Evolutionary conservation across 1,140 invertebrate genomes (phyloP), one percentile per base, ranked within the genome.

Genomic region (Metopolophium dirhodum): DNA sequence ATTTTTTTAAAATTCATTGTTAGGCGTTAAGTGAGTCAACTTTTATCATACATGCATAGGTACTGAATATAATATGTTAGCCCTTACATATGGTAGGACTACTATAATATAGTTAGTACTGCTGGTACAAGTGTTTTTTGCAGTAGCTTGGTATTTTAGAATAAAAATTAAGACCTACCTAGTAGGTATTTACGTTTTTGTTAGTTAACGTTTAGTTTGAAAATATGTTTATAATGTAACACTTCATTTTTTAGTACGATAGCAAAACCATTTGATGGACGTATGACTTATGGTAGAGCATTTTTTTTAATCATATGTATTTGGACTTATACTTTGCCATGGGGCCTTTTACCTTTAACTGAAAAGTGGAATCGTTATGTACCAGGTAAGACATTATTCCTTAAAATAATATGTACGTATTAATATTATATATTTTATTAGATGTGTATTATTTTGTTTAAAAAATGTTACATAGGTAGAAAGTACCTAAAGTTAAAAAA

Each of bases 301-400:
- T 94, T 98, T 22, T 94, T 97, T 4, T 96, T 98, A 95, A 96
- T 98, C 22, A 94, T 96, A 0, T 95, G 97, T 23, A 96, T 98
- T 86, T 98, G 98, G 97, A 94, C 96, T 0, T 98, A 98, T 94
- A 96, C 97, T 2, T 96, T 97, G 11, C 98, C 98, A 0, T 98
- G 98, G 97, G 97, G 96, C 0, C 94, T 98, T 20, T 95, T 98
- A 94, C 98, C 98, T 14, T 94, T 97, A 20, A 96, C 98, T 54
- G 96, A 97, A 94, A 96, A 98, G 30, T 98, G 97, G 97, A 97
- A 97, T 86, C 95, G 97, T 94, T 98, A 96, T 95, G 97, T 97
- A 57, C 97, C 98, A 95, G 97, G 96, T 96, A 95, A 54, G 77
- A 86, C 9, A 7, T 90, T 35, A 49, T 11, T 41, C 2, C 23